Evolutionary conservation across 2,888 invertebrate species (phyloP).

Genomic region (Caradrina kadenii): DNA sequence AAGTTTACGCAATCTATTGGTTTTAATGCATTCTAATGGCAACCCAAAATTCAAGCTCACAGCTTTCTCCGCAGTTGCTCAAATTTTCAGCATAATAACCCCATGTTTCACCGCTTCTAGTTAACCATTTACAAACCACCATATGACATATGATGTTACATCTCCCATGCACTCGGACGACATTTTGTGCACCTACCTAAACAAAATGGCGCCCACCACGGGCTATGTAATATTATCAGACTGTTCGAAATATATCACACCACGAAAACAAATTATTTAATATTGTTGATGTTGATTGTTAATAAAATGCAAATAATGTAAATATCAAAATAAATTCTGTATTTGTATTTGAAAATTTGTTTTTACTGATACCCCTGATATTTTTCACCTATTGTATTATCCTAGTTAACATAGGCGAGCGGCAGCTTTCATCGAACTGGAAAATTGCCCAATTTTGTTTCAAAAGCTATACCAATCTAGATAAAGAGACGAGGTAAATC

Average conservation of each 20-base stretch:
- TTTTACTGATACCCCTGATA: constrained; percentile 63
- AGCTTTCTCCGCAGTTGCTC: constrained; percentile 89
- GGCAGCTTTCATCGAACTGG: too few species aligned
- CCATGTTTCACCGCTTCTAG: constrained; percentile 86
- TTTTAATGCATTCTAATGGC: constrained; percentile 68
- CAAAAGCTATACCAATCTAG: not conserved
- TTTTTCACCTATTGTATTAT: not conserved
- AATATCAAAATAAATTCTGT: constrained; percentile 93
- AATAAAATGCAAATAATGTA: constrained; percentile 94
- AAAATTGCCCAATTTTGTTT: not conserved
- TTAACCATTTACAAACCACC: constrained; percentile 81
- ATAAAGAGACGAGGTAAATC: constrained; percentile 13
- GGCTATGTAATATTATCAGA: constrained; percentile 82
- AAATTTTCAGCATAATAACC: constrained; percentile 79
- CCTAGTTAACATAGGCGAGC: not conserved
- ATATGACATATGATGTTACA: constrained; percentile 81
- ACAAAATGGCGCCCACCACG: constrained; percentile 72
- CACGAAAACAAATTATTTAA: constrained; percentile 91
- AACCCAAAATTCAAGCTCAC: constrained; percentile 85
- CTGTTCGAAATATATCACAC: constrained; percentile 88
- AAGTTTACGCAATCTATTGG: constrained; percentile 16
- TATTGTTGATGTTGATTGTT: constrained; percentile 95
- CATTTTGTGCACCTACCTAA: constrained; percentile 70
- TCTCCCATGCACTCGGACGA: constrained; percentile 70
- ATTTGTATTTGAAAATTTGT: constrained; percentile 92